These are phyloP conservation scores for Onthophagus sagittarius DNA, from an alignment of 2,888 invertebrate genomes.

Conservation along the genomic window DNA sequence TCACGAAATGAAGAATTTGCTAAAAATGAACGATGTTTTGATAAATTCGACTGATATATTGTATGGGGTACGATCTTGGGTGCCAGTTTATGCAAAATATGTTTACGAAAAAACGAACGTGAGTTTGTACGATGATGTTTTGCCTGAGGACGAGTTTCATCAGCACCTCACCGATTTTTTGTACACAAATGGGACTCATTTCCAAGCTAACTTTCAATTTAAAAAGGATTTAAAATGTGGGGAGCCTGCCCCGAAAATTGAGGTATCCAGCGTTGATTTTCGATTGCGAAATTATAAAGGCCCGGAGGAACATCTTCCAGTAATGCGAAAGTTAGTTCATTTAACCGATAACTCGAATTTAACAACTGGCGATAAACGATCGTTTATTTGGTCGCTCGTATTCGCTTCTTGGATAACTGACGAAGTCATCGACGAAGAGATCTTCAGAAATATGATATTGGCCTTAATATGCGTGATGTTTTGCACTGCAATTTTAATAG, in stretches of 20 bases:
- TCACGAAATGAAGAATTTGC: conserved; percentile 57
- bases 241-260: conserved; percentile 54
- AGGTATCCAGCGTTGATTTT: conserved; percentile 61
- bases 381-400: conserved; percentile 63
- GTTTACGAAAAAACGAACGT: conserved; percentile 56
- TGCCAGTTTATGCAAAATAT: conserved; percentile 61
- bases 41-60: conserved; percentile 54
- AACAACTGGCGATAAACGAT: conserved; percentile 58
- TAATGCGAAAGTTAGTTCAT: conserved; percentile 63
- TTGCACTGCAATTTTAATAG: conserved; percentile 72
- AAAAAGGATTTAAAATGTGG: conserved; percentile 60
- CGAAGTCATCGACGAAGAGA: conserved; percentile 71
- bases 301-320: conserved; percentile 67
- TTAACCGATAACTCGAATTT: conserved; percentile 58
- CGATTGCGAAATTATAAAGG: conserved; percentile 58
- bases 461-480: conserved; percentile 75
- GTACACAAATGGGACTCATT: conserved; percentile 66
- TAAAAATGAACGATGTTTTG: conserved; percentile 54
- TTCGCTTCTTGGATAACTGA: conserved; percentile 76
- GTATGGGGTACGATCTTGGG: conserved; percentile 59
- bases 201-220: conserved; percentile 66
- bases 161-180: conserved; percentile 65
- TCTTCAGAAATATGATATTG: conserved; percentile 70
- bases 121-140: conserved; percentile 46
- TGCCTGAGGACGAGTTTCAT: conserved; percentile 57